phyloP scores from a whole-genome alignment of 2,797 vertebrate genomes.

The Rhadinocentrus ornatus region DNA sequence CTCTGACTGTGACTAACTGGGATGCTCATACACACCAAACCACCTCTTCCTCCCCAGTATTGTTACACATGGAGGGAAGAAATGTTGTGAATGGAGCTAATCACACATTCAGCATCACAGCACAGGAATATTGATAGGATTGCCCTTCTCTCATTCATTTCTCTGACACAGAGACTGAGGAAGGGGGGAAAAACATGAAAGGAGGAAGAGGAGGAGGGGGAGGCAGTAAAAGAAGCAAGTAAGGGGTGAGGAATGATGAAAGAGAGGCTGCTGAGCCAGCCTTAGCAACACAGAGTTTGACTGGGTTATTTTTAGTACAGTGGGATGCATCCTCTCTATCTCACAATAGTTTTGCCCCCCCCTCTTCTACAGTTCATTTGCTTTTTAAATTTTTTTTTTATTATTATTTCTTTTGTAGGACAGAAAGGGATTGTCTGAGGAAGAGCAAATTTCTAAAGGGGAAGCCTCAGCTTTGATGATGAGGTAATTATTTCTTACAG shows the following conservation, averaged over 20 bases:
- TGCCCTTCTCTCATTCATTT: constrained; percentile 27
- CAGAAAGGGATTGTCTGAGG: constrained; percentile 35
- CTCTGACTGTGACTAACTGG: constrained; percentile 5
- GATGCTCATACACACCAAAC: background rate
- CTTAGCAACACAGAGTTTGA: constrained; percentile 85
- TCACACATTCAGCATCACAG: constrained; percentile 32
- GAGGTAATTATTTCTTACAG: constrained; percentile 58
- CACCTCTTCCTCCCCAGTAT: background rate
- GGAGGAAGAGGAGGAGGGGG: constrained; percentile 20
- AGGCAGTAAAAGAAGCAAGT: constrained; percentile 38
- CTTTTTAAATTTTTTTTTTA: background rate
- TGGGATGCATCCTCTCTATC: constrained; percentile 70
- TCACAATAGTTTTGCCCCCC: constrained; percentile 52
- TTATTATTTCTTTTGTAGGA: constrained; percentile 59
- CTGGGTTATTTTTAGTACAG: constrained; percentile 85
- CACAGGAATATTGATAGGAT: constrained; percentile 20
- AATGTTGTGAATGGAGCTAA: constrained; percentile 61
- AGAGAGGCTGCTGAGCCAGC: constrained; percentile 77
- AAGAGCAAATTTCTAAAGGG: constrained; percentile 60
- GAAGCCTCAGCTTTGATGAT: constrained; percentile 63
- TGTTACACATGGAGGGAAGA: constrained; percentile 30
- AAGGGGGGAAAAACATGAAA: constrained; percentile 4
- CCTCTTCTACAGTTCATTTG: constrained; percentile 53
- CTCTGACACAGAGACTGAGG: constrained; percentile 10
- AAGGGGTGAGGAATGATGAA: constrained; percentile 69